These are phyloP conservation scores for Torymus auratus DNA, from an alignment of 2,888 invertebrate species.

Conservation along the genomic window DNA sequence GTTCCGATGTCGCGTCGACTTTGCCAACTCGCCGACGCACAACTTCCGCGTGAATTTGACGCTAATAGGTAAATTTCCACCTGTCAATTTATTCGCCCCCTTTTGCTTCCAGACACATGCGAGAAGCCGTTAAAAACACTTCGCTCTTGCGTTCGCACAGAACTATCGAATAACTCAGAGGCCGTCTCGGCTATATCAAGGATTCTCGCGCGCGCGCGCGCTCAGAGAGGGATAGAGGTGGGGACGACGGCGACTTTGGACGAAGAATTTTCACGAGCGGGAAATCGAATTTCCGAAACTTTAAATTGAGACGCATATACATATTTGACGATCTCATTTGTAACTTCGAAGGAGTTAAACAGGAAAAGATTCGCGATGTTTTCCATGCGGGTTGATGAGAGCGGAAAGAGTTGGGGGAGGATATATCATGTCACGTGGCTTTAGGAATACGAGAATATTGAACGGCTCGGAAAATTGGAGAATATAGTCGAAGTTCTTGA, in stretches of 20 bases:
- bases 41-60: slow-evolving; percentile 92
- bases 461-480: too few species aligned
- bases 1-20: slow-evolving; percentile 93
- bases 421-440: too few species aligned
- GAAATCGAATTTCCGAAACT: slow-evolving; percentile 1
- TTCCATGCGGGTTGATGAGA: too few species aligned
- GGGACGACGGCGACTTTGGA: not conserved
- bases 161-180: slow-evolving; percentile 24
- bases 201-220: too few species aligned
- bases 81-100: slow-evolving; percentile 9
- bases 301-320: slow-evolving; percentile 26
- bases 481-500: too few species aligned
- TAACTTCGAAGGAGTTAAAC: slow-evolving; percentile 1
- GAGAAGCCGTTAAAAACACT: too few species aligned
- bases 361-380: not conserved
- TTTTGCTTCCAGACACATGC: not conserved
- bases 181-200: not conserved
- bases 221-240: too few species aligned
- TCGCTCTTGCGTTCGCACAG: not conserved
- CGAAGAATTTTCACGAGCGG: slow-evolving; percentile 8
- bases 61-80: slow-evolving; percentile 86
- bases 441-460: too few species aligned
- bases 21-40: slow-evolving; percentile 90
- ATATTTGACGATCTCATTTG: slow-evolving; percentile 29
- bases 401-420: too few species aligned